Base-by-base conservation (phyloP, 2,888 invertebrate species). In the Pyralis farinalis region DNA sequence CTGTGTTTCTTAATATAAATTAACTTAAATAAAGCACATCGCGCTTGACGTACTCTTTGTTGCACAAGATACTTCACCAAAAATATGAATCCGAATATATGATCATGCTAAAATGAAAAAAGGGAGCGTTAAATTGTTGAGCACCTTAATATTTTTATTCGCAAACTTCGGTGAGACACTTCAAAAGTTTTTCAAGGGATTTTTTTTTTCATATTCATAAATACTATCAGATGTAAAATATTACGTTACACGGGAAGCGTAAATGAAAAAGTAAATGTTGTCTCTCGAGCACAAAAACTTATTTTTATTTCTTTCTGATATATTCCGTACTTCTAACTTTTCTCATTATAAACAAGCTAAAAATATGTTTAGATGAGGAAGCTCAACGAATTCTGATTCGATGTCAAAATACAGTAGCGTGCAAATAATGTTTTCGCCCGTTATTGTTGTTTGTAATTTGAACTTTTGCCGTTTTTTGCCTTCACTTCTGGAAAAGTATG, bases 241-340 rank as follows among this genome's bases (percentile, higher is more conserved):
- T 12, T 32, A 32, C 4, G 3, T 20, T 30, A 25, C 25, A 25
- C 11, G 5, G 37, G 21, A 21, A 30, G 29, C 37, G 21, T 37
- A 21, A 37, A 37, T 21, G 21, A 8, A 32, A 31, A 37, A 37
- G 16, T 28, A 10, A 9, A 36, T 12, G 7, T 16, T 9, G 12
- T 36, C 12, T 7, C 28, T 9, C 36, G 7, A 7, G 29, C 3
- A 21, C 6, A 20, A 35, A 40, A 39, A 35, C 30, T 25, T 20
- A 11, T 39, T 27, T 42, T 38, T 42, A 39, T 48, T 41, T 42
- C 37, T 47, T 45, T 29, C 38, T 42, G 47, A 52, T 50, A 49
- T 45, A 52, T 56, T 63, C 46, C 49, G 57, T 62, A 59, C 60
- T 59, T 36, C 36, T 42, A 65, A 66, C 56, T 65, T 67, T 68